Evolutionary conservation across 2,113 vertebrate species (phyloP).

Genomic region (Potamarius usumacintae): DNA sequence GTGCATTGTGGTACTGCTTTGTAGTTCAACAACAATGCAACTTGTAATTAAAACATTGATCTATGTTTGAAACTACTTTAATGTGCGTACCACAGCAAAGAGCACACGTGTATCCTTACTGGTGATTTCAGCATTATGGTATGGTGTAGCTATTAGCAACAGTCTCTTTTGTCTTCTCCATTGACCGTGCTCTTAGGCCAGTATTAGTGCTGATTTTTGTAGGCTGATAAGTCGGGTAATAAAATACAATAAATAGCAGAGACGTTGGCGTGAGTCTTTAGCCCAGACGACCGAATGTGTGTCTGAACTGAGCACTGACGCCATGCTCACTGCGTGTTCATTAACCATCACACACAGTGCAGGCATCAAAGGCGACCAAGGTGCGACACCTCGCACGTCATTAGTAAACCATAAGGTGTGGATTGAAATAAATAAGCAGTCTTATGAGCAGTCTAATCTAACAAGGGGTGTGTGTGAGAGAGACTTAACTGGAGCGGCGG

Average conservation of each 20-base stretch:
- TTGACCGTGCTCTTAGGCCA: conserved; percentile 13
- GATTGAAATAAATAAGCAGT: conserved; percentile 20
- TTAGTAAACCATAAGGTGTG: conserved; percentile 44
- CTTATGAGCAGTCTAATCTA: not conserved
- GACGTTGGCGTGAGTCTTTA: conserved; percentile 51
- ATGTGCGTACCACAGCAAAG: not conserved
- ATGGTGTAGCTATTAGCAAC: conserved; percentile 13
- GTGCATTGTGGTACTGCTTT: not conserved
- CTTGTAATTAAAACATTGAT: not conserved
- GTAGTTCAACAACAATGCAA: not conserved
- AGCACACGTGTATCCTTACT: not conserved
- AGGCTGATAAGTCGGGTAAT: conserved; percentile 57
- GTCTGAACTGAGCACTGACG: conserved; percentile 63
- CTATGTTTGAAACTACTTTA: not conserved
- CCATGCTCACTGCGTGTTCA: conserved; percentile 55
- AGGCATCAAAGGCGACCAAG: conserved; percentile 37
- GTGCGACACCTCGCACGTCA: conserved; percentile 36
- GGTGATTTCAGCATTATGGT: not conserved
- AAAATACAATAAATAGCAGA: conserved; percentile 48
- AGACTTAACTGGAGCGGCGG: not conserved
- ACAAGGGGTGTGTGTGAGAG: not conserved
- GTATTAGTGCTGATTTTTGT: conserved; percentile 20
- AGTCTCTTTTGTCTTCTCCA: conserved; percentile 39
- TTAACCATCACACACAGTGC: conserved; percentile 9
- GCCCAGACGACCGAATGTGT: conserved; percentile 56